These are phyloP conservation scores for Platynereis dumerilii DNA, from an alignment of 2,888 invertebrate species.

Conservation along the genomic window DNA sequence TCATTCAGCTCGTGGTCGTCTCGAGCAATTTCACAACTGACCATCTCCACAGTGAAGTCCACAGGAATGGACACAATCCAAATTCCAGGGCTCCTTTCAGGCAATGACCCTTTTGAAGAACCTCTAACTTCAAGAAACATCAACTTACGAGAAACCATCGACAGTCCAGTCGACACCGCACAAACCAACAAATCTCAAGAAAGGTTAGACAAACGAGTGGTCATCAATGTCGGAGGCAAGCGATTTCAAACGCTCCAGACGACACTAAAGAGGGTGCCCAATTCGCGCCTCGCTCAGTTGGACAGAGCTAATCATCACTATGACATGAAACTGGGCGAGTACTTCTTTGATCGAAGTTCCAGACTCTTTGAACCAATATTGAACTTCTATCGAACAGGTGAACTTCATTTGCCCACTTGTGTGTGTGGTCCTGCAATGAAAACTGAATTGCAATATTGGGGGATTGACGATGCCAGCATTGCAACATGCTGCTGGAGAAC, in stretches of 20 bases:
- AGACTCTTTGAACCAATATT: constrained; percentile 42
- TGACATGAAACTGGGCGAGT: constrained; percentile 21
- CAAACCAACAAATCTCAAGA: too few relatives aligned
- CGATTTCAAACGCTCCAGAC: constrained; percentile 11
- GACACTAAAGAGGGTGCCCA: constrained; percentile 15
- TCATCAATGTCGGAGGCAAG: constrained; percentile 25
- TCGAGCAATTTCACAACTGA: too few relatives aligned
- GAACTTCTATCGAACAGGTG: constrained; percentile 43
- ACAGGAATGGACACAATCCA: too few relatives aligned
- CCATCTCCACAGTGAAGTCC: too few relatives aligned
- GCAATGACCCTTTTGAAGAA: too few relatives aligned
- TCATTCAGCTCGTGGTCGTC: too few relatives aligned
- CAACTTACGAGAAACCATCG: too few relatives aligned
- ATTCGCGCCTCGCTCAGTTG: constrained; percentile 16
- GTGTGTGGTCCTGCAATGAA: constrained; percentile 39
- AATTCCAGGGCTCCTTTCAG: too few relatives aligned
- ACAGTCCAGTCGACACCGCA: too few relatives aligned
- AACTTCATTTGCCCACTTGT: constrained; percentile 42
- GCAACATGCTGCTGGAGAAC: constrained; percentile 41
- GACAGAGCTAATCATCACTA: constrained; percentile 11
- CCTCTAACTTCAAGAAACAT: too few relatives aligned
- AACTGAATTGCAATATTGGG: constrained; percentile 46
- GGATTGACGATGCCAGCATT: constrained; percentile 37
- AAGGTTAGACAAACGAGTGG: neutral
- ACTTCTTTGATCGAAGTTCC: constrained; percentile 49